phyloP scores from a whole-genome alignment of 2,888 invertebrate species.

The Nomada hirtipes region DNA sequence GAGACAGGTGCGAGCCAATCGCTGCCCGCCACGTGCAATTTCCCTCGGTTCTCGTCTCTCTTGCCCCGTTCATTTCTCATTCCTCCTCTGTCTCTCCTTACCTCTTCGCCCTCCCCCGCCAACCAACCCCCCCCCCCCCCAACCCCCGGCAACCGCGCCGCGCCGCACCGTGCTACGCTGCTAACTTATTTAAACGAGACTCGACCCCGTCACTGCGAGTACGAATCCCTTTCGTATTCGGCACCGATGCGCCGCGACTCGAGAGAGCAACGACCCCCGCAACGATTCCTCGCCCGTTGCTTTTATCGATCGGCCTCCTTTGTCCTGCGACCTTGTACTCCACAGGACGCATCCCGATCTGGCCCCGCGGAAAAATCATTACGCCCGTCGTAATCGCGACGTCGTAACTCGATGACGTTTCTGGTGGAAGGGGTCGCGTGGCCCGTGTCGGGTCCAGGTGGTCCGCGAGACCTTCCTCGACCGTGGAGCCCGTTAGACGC shows the following conservation, averaged over 20 bases:
- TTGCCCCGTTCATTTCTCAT: conserved; percentile 51
- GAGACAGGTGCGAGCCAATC: conserved; percentile 82
- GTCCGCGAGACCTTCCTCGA: no score
- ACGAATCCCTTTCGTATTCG: conserved; percentile 71
- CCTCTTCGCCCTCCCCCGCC: conserved; percentile 27
- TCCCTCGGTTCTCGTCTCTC: conserved; percentile 72
- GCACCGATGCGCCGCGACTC: conserved; percentile 66
- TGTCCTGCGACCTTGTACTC: conserved; percentile 70
- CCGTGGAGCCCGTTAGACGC: no score
- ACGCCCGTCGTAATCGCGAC: neutral
- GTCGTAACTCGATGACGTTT: no score
- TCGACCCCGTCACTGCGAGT: conserved; percentile 73
- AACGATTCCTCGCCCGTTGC: conserved; percentile 66
- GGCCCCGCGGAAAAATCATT: conserved; percentile 1
- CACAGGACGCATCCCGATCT: conserved; percentile 31
- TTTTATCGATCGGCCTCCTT: conserved; percentile 70
- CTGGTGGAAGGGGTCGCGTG: neutral
- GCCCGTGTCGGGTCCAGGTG: no score
- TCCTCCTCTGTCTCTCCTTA: conserved; percentile 43
- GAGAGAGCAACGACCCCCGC: conserved; percentile 71
- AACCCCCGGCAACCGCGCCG: conserved; percentile 26
- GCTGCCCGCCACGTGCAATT: conserved; percentile 80
- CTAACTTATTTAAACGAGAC: conserved; percentile 75
- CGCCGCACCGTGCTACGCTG: conserved; percentile 58
- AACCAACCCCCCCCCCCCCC: neutral